These are phyloP conservation scores for Dissostichus mawsoni DNA, from an alignment of 2,113 vertebrate species.

Conservation along the genomic window DNA sequence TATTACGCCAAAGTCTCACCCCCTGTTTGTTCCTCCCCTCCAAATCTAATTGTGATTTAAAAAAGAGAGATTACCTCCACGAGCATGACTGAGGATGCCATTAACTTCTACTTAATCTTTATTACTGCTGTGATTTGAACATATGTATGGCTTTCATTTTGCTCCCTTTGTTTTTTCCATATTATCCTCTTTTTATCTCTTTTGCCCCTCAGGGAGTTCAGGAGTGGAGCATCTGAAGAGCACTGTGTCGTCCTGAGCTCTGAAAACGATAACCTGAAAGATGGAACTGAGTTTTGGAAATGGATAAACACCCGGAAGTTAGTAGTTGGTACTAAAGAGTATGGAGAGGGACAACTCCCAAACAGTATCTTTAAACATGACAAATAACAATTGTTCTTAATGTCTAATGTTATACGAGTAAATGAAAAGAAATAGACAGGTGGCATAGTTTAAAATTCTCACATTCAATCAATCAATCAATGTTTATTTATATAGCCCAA, in stretches of 20 bases:
- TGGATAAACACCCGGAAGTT: neutral
- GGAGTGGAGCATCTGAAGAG: constrained; percentile 58
- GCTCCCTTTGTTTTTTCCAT: constrained; percentile 82
- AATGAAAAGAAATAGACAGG: neutral
- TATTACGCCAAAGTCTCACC: constrained; percentile 99
- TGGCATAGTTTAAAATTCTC: neutral
- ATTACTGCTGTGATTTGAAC: constrained; percentile 96
- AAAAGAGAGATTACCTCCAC: constrained; percentile 98
- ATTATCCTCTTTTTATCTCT: constrained; percentile 70
- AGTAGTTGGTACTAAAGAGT: neutral
- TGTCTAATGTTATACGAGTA: neutral
- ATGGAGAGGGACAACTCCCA: neutral
- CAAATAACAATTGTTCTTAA: neutral
- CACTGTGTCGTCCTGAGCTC: constrained; percentile 21
- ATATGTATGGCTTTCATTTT: constrained; percentile 93
- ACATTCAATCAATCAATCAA: too few species aligned
- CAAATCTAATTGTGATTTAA: constrained; percentile 99
- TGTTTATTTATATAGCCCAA: too few species aligned
- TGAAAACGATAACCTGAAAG: constrained; percentile 59
- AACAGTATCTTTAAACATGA: neutral
- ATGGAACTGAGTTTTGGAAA: neutral
- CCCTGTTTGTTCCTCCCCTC: constrained; percentile 98
- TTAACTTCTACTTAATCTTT: constrained; percentile 99
- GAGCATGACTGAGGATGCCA: constrained; percentile 97
- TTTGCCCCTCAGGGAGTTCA: constrained; percentile 55